These are phyloP conservation scores for Mergus octosetaceus DNA, from an alignment of 2,797 vertebrate genomes.

Conservation along the genomic window DNA sequence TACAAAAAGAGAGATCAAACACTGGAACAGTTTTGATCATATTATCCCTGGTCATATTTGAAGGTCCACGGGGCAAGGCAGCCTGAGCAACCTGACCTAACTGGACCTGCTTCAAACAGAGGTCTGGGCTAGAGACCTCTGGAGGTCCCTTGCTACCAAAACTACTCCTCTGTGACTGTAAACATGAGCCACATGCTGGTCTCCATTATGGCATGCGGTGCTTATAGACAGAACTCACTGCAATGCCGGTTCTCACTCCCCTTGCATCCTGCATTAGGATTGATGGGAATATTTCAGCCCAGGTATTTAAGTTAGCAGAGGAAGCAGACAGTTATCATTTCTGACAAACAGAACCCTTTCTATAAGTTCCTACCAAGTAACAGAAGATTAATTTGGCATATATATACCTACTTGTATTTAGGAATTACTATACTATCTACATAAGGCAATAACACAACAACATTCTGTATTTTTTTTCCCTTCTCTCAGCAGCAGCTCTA, in stretches of 20 bases:
- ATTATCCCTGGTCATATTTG: not conserved
- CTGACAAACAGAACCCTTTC: not conserved
- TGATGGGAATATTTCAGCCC: accelerated
- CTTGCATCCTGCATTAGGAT: not conserved
- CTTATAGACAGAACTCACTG: not conserved
- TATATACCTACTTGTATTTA: not conserved
- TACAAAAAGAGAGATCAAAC: not conserved
- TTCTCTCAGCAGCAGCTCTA: conserved; percentile 14
- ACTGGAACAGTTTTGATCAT: not conserved
- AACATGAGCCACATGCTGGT: not conserved
- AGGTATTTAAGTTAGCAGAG: not conserved
- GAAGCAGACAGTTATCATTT: not conserved
- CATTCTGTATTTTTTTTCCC: not conserved
- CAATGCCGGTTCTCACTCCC: not conserved
- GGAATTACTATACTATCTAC: not conserved
- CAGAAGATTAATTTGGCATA: not conserved
- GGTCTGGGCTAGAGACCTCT: not conserved
- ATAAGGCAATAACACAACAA: not conserved
- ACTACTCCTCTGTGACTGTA: not conserved
- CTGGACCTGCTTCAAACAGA: not conserved
- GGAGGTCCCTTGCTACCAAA: not conserved
- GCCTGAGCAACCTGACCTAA: not conserved
- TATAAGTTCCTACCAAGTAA: not conserved
- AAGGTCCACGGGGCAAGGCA: not conserved
- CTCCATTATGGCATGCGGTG: accelerated